Conservation (phyloP, 2,888 invertebrate species). For the Rugalucina vietnamica region DNA sequence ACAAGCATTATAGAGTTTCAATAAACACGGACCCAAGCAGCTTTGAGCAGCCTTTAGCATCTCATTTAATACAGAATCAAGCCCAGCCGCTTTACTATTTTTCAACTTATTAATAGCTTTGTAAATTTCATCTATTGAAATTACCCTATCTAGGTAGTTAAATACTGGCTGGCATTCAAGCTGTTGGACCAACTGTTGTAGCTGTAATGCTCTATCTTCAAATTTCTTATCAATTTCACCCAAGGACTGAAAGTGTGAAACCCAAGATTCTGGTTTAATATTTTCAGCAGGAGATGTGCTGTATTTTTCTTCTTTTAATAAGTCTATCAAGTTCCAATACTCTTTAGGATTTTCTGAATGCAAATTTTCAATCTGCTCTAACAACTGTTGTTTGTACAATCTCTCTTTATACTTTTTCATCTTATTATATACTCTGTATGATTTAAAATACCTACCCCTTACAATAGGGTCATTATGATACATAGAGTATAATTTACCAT, state of each 20-base stretch:
- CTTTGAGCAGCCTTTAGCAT: background rate
- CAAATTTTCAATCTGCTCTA: background rate
- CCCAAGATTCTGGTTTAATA: background rate
- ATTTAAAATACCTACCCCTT: background rate
- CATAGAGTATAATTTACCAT: background rate
- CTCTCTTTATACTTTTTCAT: background rate
- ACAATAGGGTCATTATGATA: background rate
- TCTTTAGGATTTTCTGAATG: background rate
- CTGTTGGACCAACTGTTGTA: background rate
- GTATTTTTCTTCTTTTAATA: background rate
- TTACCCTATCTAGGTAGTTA: background rate
- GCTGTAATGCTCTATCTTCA: background rate
- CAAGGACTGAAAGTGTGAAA: background rate
- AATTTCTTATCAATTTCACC: background rate
- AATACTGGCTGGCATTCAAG: background rate
- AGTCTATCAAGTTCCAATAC: background rate
- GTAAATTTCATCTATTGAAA: background rate
- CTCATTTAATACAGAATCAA: background rate
- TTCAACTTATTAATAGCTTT: conserved; percentile 11
- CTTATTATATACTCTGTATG: background rate
- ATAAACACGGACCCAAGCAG: background rate
- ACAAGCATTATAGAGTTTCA: conserved; percentile 4
- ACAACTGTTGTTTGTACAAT: background rate
- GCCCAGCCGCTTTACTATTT: background rate
- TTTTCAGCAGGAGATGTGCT: background rate